Evolutionary conservation across 37 sponge, comb jelly and placozoan genomes (phyloP), one percentile per base, ranked within the genome.

Genomic region (Haliclona indistincta): DNA sequence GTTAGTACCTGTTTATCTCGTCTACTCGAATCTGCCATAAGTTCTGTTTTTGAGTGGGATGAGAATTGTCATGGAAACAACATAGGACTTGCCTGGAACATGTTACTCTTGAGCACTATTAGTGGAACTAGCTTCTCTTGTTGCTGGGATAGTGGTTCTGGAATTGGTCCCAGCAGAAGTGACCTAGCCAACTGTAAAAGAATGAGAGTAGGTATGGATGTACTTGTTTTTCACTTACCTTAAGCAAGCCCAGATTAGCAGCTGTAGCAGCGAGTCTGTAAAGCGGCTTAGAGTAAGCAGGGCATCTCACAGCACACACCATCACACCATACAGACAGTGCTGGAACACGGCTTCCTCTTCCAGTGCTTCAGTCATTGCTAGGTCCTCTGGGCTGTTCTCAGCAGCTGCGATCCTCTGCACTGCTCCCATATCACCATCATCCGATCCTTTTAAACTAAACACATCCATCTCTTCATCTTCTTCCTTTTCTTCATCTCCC

Each of bases 81-180:
- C 39, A n/a, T 8, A 36, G 0, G 4, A 64, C 63, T 79, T 63
- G 81, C 87, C 43, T 61, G 70, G 71, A 81, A 87, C 33, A 87
- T 70, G 63, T 81, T 81, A 6, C 71, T 8, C 42, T 62, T 79
- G 45, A 81, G 81, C 2, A 76, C 87, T 67, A 87, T 81, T 28
- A 87, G 67, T 29, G 87, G 87, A 20, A 41, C 56, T 10, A 87
- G 70, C 56, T 81, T 87, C 35, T 76, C 87, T 42, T 87, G 87
- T 38, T 29, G 34, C 5, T 63, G 19, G 38, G 69, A 8, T 4
- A 87, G 61, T 34, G 36, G 63, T 10, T 36, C n/a, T 26, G 87
- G 87, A 1, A 87, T 69, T 33, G 87, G 87, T 52, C 81, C 87
- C 4, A 87, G 56, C 34, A 87, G 56, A n/a, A 80, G 29, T 25